Evolutionary conservation across 2,113 vertebrate genomes (phyloP).

Genomic region (Phaethon lepturus): DNA sequence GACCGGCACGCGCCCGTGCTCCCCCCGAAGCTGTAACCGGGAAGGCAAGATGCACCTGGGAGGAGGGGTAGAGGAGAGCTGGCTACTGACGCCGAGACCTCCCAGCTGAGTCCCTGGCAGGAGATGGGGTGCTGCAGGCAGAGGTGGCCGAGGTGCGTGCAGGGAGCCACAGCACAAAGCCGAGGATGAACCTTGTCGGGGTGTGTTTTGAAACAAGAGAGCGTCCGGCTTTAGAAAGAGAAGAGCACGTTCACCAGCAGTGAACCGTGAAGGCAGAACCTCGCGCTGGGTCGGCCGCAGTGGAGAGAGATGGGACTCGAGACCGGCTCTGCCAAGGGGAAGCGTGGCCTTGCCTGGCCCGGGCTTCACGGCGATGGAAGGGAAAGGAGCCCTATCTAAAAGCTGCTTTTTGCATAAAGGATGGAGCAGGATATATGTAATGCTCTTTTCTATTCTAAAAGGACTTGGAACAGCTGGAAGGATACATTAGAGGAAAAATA

Average conservation of each 20-base stretch:
- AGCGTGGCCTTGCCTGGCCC: accelerated
- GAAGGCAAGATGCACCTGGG: neutral
- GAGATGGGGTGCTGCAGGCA: neutral
- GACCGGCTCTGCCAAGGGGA: neutral
- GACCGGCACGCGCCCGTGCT: accelerated
- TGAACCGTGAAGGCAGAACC: neutral
- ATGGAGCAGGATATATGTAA: neutral
- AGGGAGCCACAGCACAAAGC: accelerated
- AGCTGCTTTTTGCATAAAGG: neutral
- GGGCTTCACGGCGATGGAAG: accelerated
- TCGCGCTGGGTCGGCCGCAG: neutral
- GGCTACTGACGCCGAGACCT: neutral
- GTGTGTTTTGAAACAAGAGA: neutral
- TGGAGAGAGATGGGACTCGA: accelerated
- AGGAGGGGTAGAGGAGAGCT: neutral
- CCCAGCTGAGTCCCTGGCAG: neutral
- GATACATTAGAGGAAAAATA: neutral
- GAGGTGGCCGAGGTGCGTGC: accelerated
- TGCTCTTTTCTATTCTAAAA: neutral
- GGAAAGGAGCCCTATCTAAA: neutral
- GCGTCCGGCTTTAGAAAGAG: neutral
- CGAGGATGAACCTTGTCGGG: neutral
- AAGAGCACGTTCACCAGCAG: neutral
- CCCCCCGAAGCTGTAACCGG: neutral
- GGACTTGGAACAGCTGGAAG: neutral